Conservation (phyloP, 1,140 invertebrate genomes). For the Caenorhabditis brenneri region DNA sequence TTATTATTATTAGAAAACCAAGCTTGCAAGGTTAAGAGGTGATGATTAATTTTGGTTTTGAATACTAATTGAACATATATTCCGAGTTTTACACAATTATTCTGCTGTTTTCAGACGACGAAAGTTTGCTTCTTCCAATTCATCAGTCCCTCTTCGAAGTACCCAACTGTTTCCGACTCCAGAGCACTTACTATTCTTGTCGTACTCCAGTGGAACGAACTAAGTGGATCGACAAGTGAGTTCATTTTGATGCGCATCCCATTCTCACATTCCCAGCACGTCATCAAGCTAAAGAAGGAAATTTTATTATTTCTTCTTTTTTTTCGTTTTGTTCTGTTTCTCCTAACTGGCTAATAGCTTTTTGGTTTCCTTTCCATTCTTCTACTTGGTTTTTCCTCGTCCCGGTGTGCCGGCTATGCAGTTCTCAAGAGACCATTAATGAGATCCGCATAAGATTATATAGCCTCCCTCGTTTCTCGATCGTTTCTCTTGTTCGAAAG, state of each 20-base stretch:
- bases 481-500: not conserved
- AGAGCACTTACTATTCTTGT: conserved; percentile 63
- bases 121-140: conserved; percentile 62
- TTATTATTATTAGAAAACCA: not conserved
- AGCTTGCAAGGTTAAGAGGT: not conserved
- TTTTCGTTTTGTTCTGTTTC: not conserved
- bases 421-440: conserved; percentile 38
- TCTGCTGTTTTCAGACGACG: conserved; percentile 51
- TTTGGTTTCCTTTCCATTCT: conserved; percentile 1
- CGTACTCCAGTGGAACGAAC: conserved; percentile 60
- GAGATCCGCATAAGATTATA: conserved; percentile 39
- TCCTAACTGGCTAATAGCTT: not conserved
- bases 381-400: not conserved
- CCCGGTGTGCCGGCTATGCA: not conserved
- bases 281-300: not conserved
- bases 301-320: not conserved
- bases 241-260: conserved; percentile 38
- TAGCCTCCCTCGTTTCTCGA: not conserved
- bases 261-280: not conserved
- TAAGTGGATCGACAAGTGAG: conserved; percentile 69
- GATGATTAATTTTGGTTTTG: not conserved
- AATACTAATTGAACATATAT: not conserved
- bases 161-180: conserved; percentile 66
- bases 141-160: conserved; percentile 66
- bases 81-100: not conserved